A percentile compares a stretch with the other conserved stretches of the same genome.
Conservation (phyloP, 2,113 vertebrate species). For the Chloropsis hardwickii region DNA sequence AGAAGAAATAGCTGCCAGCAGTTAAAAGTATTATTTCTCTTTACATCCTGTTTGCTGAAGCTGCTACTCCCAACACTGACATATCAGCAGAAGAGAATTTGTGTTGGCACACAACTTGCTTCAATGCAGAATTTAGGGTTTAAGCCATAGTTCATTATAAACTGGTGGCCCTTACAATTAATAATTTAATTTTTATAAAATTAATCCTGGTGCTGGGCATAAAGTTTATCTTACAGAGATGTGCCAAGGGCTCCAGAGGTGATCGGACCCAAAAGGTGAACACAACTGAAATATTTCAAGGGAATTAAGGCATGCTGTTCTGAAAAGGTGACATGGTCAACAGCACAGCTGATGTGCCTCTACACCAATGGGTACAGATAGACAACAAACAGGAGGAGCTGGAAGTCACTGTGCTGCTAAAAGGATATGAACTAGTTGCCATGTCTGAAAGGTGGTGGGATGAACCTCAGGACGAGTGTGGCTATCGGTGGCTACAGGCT, state of each 20-base stretch:
- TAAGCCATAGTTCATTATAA: background rate
- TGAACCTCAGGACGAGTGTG: accelerated
- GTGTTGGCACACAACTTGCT: background rate
- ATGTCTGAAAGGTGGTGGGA: background rate
- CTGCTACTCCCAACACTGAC: background rate
- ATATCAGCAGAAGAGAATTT: background rate
- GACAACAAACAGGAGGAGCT: background rate
- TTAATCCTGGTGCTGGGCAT: background rate
- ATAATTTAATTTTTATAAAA: background rate
- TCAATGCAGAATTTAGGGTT: background rate
- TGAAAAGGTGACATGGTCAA: too few relatives aligned
- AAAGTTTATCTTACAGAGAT: background rate
- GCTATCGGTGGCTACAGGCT: background rate
- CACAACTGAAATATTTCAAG: background rate
- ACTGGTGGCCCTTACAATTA: background rate
- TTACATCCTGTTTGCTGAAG: background rate
- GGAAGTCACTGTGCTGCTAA: background rate
- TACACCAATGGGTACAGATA: too few relatives aligned
- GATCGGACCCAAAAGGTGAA: background rate
- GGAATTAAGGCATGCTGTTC: background rate
- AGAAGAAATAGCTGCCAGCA: background rate
- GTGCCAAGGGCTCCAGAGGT: background rate
- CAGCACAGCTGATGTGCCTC: background rate
- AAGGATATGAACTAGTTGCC: background rate
- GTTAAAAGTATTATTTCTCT: background rate